A percentile compares a stretch with the other conserved stretches of the same genome.
Evolutionary conservation across 2,113 vertebrate genomes (phyloP).

Genomic region (Etheostoma cragini): DNA sequence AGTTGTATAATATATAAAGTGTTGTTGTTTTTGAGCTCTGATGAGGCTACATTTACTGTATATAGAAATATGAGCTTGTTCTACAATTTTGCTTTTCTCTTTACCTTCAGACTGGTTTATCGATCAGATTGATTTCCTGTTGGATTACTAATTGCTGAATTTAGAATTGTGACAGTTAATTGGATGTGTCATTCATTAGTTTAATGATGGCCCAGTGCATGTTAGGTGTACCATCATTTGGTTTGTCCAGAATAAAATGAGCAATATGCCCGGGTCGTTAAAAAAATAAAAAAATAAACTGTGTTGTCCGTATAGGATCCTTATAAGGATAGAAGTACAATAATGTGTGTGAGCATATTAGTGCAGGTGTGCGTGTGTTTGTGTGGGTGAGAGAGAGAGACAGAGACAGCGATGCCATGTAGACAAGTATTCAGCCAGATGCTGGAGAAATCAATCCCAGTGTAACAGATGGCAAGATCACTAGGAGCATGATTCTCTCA

Average conservation of each 20-base stretch:
- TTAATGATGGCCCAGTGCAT: neutral
- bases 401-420: slow-evolving; percentile 28
- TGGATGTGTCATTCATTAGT: slow-evolving; percentile 7
- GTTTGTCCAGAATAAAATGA: neutral
- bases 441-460: slow-evolving; percentile 68
- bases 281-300: neutral
- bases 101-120: neutral
- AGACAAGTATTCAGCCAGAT: slow-evolving; percentile 62
- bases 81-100: neutral
- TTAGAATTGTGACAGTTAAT: slow-evolving; percentile 4
- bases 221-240: slow-evolving; percentile 5
- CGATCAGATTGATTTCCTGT: neutral
- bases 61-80: slow-evolving; percentile 12
- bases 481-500: slow-evolving; percentile 51
- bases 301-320: neutral
- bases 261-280: neutral
- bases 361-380: neutral
- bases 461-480: slow-evolving; percentile 68
- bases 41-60: neutral
- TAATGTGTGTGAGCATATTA: neutral
- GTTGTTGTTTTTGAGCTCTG: neutral
- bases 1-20: neutral
- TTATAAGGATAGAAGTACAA: neutral
- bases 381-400: neutral
- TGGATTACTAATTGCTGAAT: slow-evolving; percentile 18